A percentile compares a stretch with the other conserved stretches of the same genome.
phyloP scores from a whole-genome alignment of 1,140 invertebrate genomes.

The Rhyacophila brunnea region DNA sequence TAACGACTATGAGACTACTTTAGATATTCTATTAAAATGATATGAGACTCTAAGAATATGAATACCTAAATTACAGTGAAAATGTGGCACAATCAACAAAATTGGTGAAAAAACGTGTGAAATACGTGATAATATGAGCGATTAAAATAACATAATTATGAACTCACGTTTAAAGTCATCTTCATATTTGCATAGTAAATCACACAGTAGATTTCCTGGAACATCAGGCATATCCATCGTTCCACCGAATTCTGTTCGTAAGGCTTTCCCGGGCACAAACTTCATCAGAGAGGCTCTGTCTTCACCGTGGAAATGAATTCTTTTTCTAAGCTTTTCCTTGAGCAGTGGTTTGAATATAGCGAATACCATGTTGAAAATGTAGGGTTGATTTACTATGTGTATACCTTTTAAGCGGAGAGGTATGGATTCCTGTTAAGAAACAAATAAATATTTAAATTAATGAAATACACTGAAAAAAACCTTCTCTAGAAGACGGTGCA shows the following conservation, averaged over 20 bases:
- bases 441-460: too few species aligned
- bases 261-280: constrained; percentile 70
- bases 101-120: background rate
- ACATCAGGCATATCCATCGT: constrained; percentile 60
- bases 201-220: constrained; percentile 45
- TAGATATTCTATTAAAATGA: too few species aligned
- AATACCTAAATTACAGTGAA: too few species aligned
- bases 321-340: constrained; percentile 68
- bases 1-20: too few species aligned
- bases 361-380: constrained; percentile 85
- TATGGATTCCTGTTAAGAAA: constrained; percentile 66
- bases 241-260: constrained; percentile 77
- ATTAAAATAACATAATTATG: too few species aligned
- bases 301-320: constrained; percentile 81
- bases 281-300: constrained; percentile 76
- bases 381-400: constrained; percentile 85
- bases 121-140: background rate
- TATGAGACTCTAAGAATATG: too few species aligned
- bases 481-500: too few species aligned
- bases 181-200: constrained; percentile 49
- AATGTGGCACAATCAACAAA: too few species aligned
- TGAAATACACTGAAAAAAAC: too few species aligned
- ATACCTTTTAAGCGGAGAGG: constrained; percentile 81
- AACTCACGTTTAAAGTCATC: constrained; percentile 45
- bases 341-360: constrained; percentile 87